phyloP scores from a whole-genome alignment of 2,113 vertebrate genomes.

The Perca flavescens region DNA sequence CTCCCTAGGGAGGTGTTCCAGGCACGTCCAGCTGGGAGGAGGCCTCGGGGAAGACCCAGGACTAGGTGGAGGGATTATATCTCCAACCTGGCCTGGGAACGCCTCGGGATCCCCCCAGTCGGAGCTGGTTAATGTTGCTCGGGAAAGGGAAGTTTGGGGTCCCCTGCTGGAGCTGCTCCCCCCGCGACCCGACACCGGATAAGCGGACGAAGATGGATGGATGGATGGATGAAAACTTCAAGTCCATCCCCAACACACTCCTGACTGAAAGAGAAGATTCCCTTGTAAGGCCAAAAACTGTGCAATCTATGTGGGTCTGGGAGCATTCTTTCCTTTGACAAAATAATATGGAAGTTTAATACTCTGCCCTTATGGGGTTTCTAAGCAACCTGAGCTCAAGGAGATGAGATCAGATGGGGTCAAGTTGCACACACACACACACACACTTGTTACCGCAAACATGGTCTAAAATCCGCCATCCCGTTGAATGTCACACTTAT shows the following conservation, averaged over 20 bases:
- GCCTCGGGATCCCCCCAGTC: too few relatives aligned
- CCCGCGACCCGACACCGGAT: too few relatives aligned
- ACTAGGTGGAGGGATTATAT: too few relatives aligned
- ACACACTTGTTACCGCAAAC: slow-evolving; percentile 27
- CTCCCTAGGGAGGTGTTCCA: too few relatives aligned
- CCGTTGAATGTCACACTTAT: slow-evolving; percentile 52
- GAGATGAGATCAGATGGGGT: slow-evolving; percentile 59
- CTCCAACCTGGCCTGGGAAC: too few relatives aligned
- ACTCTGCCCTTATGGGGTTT: slow-evolving; percentile 36
- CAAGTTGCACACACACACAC: slow-evolving; percentile 52
- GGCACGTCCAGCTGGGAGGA: too few relatives aligned
- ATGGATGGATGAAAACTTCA: slow-evolving; percentile 29
- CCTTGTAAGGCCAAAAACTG: slow-evolving; percentile 69
- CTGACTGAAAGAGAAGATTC: slow-evolving; percentile 40
- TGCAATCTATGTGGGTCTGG: slow-evolving; percentile 44
- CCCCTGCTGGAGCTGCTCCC: too few relatives aligned
- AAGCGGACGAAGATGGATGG: too few relatives aligned
- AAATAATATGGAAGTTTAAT: slow-evolving; percentile 50
- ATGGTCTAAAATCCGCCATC: slow-evolving; percentile 4
- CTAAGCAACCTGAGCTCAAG: slow-evolving; percentile 48
- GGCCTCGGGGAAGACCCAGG: too few relatives aligned
- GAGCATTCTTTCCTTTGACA: slow-evolving; percentile 60
- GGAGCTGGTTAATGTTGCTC: too few relatives aligned
- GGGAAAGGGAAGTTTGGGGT: too few relatives aligned
- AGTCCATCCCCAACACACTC: slow-evolving; percentile 8